Evolutionary conservation across 2,113 vertebrate genomes (phyloP), one percentile per base, ranked within the genome.

Genomic region (Heloderma charlesbogerti): DNA sequence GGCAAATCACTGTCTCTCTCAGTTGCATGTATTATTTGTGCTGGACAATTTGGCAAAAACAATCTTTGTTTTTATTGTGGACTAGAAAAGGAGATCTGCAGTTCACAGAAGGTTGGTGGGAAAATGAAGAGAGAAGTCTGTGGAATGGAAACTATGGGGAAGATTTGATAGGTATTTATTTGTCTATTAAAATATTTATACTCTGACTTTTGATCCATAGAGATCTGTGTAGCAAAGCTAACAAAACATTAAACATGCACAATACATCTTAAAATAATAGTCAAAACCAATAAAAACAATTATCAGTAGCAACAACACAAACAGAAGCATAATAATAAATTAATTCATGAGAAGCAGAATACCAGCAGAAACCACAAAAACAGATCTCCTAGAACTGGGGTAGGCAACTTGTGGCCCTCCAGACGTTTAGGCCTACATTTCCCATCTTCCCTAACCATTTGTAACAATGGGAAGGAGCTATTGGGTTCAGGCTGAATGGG

Each of bases 231-330:
- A 37, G 40, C 3, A 43, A 34, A 72, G 22, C 22, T 77, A 77
- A 7, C 74, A 7, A 77, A 77, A 40, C 18, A 29, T 27, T 8
- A 8, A 69, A 25, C 25, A 69, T 69, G 3, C 27, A 69, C 27
- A 69, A 29, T 69, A 7, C 27, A 7, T 69, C 6, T 69, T 54
- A 54, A 54, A 45, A 79, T 13, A 79, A 12, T 13, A 29, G 43
- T 40, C 77, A 79, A 27, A 20, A 10, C 45, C 25, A 79, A 29
- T 45, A 48, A 86, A 67, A 74, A 92, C 40, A 93, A 86, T 72
- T 18, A 54, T 45, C 71, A 83, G 13, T 10, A 79, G 25, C 27
- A 85, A 34, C 54, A 8, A 3, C 60, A 69, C n/a, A 22, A 90
- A 88, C 78, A 48, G 0, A 43, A 20, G 18, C 22, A 27, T 74